phyloP scores from a whole-genome alignment of 2,888 invertebrate species.

The Dromius quadrimaculatus region DNA sequence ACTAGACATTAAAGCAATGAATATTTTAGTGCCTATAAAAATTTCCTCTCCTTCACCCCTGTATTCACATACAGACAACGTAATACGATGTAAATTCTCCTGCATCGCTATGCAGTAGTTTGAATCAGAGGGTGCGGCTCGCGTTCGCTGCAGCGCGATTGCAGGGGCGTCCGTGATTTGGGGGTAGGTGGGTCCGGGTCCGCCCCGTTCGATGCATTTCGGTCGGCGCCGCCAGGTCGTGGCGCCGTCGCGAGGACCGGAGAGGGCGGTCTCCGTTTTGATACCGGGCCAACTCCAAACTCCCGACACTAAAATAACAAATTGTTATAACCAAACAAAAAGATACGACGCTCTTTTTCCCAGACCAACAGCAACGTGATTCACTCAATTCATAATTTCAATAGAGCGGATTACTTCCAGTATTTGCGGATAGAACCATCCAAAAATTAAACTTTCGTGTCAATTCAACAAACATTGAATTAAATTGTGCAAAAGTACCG shows the following conservation, averaged over 20 bases:
- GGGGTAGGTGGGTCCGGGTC: constrained; percentile 36
- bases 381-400: neutral
- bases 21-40: constrained; percentile 6
- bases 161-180: constrained; percentile 25
- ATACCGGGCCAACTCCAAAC: constrained; percentile 48
- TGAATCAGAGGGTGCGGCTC: neutral
- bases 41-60: neutral
- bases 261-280: constrained; percentile 30
- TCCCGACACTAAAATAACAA: constrained; percentile 63
- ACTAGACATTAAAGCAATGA: neutral
- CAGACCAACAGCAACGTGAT: constrained; percentile 9
- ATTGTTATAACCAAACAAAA: constrained; percentile 63
- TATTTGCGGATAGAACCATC: too few relatives aligned
- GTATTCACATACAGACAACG: neutral
- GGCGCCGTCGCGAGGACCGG: neutral
- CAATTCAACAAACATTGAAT: too few relatives aligned
- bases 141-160: constrained; percentile 5
- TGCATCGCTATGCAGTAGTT: neutral
- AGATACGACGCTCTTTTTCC: constrained; percentile 55
- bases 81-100: constrained; percentile 5
- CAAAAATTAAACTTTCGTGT: too few relatives aligned
- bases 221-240: constrained; percentile 35
- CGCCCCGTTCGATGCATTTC: constrained; percentile 36
- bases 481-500: too few relatives aligned
- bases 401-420: too few relatives aligned